Base-by-base conservation (phyloP, 1,140 invertebrate genomes). In the Phenacoccus solenopsis region DNA sequence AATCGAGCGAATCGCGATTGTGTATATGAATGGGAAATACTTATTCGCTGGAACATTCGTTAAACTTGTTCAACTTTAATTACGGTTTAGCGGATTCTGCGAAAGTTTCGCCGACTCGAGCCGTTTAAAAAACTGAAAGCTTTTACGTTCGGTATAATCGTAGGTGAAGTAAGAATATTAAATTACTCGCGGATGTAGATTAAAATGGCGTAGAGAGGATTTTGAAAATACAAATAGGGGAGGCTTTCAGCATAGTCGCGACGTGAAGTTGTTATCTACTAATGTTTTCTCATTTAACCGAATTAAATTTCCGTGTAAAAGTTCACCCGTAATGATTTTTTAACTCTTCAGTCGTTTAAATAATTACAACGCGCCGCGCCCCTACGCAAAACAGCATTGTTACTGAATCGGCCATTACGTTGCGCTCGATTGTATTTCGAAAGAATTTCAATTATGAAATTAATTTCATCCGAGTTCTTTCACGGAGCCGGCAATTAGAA, bases 371-470 rank as follows among this genome's bases (percentile, higher is more conserved):
- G 38, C 38, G 5, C 20, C 16, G 30, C 5, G 38, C n/a, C n/a
- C 13, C 20, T 49, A 2, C 20, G 16, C 16, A 49, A 49, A 49
- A 49, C 16, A 49, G 12, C 38, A 49, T n/a, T 3, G 12, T 10
- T 49, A 3, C 30, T 9, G 4, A n/a, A 49, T 49, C 20, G 16
- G 38, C 13, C 13, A 49, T 49, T 16, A n/a, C 38, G 13, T 16
- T 16, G 20, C 16, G 38, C 38, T n/a, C 12, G 16, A 49, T 49
- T n/a, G 38, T 49, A 10, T 49, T n/a, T n/a, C n/a, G n/a, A n/a
- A n/a, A 49, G 38, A 49, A 49, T 49, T 49, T 49, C 38, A 49
- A 49, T 49, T 49, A 49, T 49, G 38, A 49, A 32, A 49, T 49
- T 49, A 49, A 49, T 49, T 49, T 49, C 3, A 16, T 49, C 38